phyloP scores from a whole-genome alignment of 2,888 invertebrate species.

The Melikaiella ostensackeni region DNA sequence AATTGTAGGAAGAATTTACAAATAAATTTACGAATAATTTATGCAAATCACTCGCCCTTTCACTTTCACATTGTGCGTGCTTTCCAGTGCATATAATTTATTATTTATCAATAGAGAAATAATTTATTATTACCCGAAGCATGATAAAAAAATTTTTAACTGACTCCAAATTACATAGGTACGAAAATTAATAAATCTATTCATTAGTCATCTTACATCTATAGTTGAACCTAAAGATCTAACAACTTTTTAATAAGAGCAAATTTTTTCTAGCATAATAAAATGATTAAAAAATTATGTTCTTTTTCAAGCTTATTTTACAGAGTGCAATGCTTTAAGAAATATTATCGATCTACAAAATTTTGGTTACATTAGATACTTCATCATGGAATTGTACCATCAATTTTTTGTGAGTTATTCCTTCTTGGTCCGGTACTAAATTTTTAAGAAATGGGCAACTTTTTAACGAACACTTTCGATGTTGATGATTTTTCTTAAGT shows the following conservation, averaged over 20 bases:
- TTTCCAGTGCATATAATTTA: neutral
- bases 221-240: neutral
- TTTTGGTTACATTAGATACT: slow-evolving; percentile 7
- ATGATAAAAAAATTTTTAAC: neutral
- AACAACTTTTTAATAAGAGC: neutral
- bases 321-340: slow-evolving; percentile 16
- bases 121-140: neutral
- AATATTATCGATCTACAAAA: slow-evolving; percentile 5
- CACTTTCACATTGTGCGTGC: neutral
- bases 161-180: neutral
- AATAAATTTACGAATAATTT: neutral
- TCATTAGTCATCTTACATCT: neutral
- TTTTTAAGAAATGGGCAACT: slow-evolving; percentile 7
- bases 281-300: neutral
- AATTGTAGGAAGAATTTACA: neutral
- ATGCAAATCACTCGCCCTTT: neutral
- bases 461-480: neutral
- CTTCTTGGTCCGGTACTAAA: slow-evolving; percentile 13
- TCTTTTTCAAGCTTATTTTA: neutral
- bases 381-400: slow-evolving; percentile 8
- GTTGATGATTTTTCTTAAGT: neutral
- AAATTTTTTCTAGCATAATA: neutral
- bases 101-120: neutral
- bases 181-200: neutral
- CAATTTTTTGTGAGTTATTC: neutral